Conservation (phyloP, 2,797 vertebrate species). For the Simalia tracyae region DNA sequence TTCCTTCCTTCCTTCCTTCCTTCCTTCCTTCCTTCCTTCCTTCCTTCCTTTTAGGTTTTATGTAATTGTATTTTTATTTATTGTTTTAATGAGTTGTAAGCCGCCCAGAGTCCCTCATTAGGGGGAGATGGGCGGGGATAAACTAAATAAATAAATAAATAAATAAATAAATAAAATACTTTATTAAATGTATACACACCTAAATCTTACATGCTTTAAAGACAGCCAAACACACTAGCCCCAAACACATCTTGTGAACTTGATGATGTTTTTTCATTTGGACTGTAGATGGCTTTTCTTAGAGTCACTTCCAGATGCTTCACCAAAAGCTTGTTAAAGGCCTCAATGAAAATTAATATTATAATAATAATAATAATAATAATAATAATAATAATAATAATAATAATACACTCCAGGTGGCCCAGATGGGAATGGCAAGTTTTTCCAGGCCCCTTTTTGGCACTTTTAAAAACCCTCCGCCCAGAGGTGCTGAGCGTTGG, state of each 20-base stretch:
- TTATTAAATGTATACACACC: neutral
- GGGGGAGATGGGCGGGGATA: no score
- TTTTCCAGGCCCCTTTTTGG: neutral
- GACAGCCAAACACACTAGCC: neutral
- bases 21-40: no score
- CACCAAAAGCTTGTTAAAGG: neutral
- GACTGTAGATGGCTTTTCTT: neutral
- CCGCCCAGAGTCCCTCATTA: no score
- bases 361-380: neutral
- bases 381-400: neutral
- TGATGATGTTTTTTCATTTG: neutral
- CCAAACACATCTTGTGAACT: neutral
- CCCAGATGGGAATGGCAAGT: neutral
- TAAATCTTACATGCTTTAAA: neutral
- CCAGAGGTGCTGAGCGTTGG: neutral
- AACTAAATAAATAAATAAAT: no score
- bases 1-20: no score
- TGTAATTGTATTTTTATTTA: no score
- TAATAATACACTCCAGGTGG: neutral
- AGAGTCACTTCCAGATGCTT: neutral
- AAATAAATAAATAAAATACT: no score
- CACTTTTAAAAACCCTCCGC: neutral
- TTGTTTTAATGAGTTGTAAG: no score
- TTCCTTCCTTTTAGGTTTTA: no score
- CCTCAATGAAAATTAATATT: neutral